Evolutionary conservation across 2,113 vertebrate genomes (phyloP), one percentile per base, ranked within the genome.

Genomic region (Solea solea): DNA sequence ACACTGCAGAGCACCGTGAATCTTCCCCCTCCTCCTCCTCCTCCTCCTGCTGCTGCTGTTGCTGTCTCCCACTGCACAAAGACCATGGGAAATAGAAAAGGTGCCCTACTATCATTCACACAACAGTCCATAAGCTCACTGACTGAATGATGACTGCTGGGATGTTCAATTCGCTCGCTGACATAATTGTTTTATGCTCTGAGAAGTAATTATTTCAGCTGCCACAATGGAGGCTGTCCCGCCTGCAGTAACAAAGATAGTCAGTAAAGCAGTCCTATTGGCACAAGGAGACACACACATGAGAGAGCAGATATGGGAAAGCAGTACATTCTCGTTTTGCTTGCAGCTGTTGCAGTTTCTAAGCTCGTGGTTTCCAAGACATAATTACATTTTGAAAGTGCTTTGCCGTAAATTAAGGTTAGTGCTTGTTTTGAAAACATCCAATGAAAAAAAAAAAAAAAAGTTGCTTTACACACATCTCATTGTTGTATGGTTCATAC

Each of bases 341-440:
- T 62, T 1, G 41, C 74, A 81, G 89, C 74, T 11, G 7, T 78
- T 85, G 46, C 59, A 42, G 58, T 84, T 84, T 82, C 74, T 79
- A 78, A 65, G 11, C 54, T 50, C 9, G 4, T 64, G 70, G 70
- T 56, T 82, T 80, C 50, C 40, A 14, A 73, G 78, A 85, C 69
- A 51, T 78, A 82, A 88, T 82, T 79, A 63, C 61, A 74, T 72
- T 72, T 49, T 81, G 81, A 75, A 69, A 51, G 70, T 12, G 46
- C 51, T 46, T 41, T 51, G 34, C 52, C 69, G 61, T 64, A 75
- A 27, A 41, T 65, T 79, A 78, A 88, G 85, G 86, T 79, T 85
- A 77, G 56, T 3, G 54, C 54, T 51, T 56, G 52, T 11, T 40
- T 62, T 61, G 46, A 60, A 70, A 68, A 81, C 44, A 73, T 11